Percentiles rank a stretch among this genome's conserved stretches.
These are phyloP conservation scores for Eupelmus urozonus DNA, from an alignment of 2,888 invertebrate species.

Conservation along the genomic window DNA sequence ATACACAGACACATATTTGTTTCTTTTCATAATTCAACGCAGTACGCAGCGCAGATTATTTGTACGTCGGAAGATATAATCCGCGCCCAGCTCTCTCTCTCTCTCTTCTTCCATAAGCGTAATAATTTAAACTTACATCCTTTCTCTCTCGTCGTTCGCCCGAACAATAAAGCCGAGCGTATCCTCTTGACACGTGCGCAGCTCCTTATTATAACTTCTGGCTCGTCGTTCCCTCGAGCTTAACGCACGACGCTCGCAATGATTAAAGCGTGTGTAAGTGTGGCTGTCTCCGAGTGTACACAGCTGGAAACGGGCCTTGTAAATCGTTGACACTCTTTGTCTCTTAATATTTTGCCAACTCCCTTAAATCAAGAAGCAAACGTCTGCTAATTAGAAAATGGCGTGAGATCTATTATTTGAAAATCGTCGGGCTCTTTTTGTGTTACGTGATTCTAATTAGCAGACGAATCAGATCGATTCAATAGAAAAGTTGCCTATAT, in stretches of 20 bases:
- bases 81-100: not conserved
- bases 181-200: not conserved
- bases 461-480: too few relatives aligned
- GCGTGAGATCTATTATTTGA: not conserved
- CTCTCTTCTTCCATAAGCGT: conserved; percentile 26
- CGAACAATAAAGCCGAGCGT: conserved; percentile 10
- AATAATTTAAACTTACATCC: conserved; percentile 45
- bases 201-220: not conserved
- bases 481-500: too few relatives aligned
- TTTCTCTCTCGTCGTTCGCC: not conserved
- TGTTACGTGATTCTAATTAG: too few relatives aligned
- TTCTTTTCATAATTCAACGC: conserved; percentile 27
- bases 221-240: not conserved
- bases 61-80: not conserved
- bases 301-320: too few relatives aligned
- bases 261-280: not conserved
- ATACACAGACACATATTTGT: not conserved
- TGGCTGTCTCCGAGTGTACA: not conserved
- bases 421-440: too few relatives aligned
- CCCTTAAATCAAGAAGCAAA: not conserved
- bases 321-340: not conserved
- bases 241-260: conserved; percentile 5
- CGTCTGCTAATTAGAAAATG: not conserved
- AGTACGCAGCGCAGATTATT: not conserved
- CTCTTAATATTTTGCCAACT: not conserved